Evolutionary conservation across 2,888 invertebrate genomes (phyloP).

Genomic region (Leptarthrus brevirostris): DNA sequence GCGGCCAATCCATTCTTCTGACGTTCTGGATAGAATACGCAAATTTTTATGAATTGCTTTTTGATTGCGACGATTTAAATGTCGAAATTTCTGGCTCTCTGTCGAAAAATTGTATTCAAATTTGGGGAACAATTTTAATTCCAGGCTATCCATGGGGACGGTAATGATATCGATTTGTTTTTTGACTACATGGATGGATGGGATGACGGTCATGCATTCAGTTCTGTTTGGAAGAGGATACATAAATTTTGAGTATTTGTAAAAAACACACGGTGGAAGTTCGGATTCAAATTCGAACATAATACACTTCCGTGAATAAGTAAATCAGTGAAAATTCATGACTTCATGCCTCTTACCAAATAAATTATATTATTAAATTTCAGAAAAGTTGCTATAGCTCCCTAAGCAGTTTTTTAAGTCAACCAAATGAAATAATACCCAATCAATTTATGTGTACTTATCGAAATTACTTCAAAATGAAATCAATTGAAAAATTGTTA

Average conservation of each 20-base stretch:
- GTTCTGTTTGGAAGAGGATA: neutral
- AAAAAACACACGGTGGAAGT: no score
- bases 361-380: no score
- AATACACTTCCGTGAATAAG: no score
- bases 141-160: neutral
- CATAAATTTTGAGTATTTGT: neutral
- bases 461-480: no score
- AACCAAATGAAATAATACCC: no score
- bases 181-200: neutral
- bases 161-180: neutral
- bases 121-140: neutral
- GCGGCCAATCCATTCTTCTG: constrained; percentile 12
- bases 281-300: no score
- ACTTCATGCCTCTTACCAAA: no score
- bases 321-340: no score
- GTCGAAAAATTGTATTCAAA: constrained; percentile 46
- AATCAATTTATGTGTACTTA: no score
- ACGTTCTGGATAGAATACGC: constrained; percentile 34
- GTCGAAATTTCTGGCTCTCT: constrained; percentile 4
- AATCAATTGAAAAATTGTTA: no score
- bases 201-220: neutral
- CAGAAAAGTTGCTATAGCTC: no score
- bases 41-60: constrained; percentile 50
- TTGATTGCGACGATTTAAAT: constrained; percentile 42
- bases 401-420: no score